Evolutionary conservation across 1,140 invertebrate species (phyloP).

Genomic region (Drosophila baimaii): DNA sequence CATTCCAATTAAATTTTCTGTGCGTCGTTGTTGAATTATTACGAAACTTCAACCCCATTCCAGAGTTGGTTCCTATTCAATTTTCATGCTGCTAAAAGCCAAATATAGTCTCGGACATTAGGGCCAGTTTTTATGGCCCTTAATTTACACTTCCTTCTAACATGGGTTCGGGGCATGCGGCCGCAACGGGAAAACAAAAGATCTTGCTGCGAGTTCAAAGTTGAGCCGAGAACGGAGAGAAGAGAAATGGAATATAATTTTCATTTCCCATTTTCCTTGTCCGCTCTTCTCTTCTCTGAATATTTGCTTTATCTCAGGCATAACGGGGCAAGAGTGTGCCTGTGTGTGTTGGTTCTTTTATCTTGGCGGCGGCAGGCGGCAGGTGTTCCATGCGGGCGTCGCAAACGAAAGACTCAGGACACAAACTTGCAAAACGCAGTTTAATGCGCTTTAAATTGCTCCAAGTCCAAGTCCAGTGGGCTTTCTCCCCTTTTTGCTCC

Average conservation of each 20-base stretch:
- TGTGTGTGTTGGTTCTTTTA: slow-evolving; percentile 14
- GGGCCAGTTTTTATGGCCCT: slow-evolving; percentile 66
- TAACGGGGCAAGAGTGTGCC: slow-evolving; percentile 46
- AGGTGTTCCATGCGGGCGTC: slow-evolving; percentile 39
- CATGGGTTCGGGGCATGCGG: slow-evolving; percentile 2
- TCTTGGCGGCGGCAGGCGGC: slow-evolving; percentile 46
- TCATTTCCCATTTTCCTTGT: slow-evolving; percentile 69
- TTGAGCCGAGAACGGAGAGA: slow-evolving; percentile 52
- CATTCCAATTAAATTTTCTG: slow-evolving; percentile 59
- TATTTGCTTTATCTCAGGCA: slow-evolving; percentile 70
- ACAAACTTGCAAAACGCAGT: slow-evolving; percentile 75
- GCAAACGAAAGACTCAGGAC: slow-evolving; percentile 65
- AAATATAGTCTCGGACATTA: slow-evolving; percentile 63
- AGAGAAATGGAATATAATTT: slow-evolving; percentile 71
- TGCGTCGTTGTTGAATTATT: slow-evolving; percentile 51
- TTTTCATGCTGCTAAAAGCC: slow-evolving; percentile 76
- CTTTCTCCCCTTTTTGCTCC: slow-evolving; percentile 9
- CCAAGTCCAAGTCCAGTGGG: slow-evolving; percentile 9
- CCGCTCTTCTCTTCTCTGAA: slow-evolving; percentile 17
- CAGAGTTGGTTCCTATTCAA: slow-evolving; percentile 35
- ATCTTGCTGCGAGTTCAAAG: slow-evolving; percentile 34
- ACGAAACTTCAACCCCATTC: slow-evolving; percentile 27
- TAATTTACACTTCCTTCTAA: slow-evolving; percentile 80
- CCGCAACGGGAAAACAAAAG: slow-evolving; percentile 26
- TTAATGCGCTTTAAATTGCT: slow-evolving; percentile 82